Evolutionary conservation across 2,888 invertebrate genomes (phyloP), one percentile per base, ranked within the genome.

Genomic region (Podotricha telesiphe): DNA sequence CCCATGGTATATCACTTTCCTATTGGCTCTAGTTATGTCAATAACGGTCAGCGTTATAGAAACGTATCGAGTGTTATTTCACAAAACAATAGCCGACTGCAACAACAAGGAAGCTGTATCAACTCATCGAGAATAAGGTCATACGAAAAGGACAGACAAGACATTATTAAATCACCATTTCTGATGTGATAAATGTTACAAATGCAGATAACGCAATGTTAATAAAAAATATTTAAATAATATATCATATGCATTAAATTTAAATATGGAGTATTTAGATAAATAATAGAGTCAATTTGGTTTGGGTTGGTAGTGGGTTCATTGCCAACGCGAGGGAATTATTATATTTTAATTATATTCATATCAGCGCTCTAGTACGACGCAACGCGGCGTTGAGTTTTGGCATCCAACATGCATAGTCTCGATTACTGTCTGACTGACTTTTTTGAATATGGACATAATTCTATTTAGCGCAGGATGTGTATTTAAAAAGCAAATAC

Each of bases 61-160:
- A 74, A 71, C 71, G 68, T 74, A 70, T 71, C 67, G 68, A 71
- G 71, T 74, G 76, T 77, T 74, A 75, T 77, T 79, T 78, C 71
- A 71, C 72, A 74, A 77, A 78, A 82, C 82, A 83, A 83, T 82
- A 76, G 77, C 70, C 69, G 75, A 74, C 77, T 75, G 76, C 71
- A 75, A 77, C 76, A 78, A 82, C 77, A 66, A 83, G 84, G 84
- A 84, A 84, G 70, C 72, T 73, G 76, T 82, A 81, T 79, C 78
- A 75, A 77, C 76, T 76, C 79, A 79, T 80, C 79, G 75, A 74
- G 74, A 76, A 56, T 68, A 69, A 66, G 71, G 68, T 67, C 68
- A 20, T 22, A 47, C 53, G 62, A 50, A 67, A 70, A 68, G 68
- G 50, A 55, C n/a, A 61, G 68, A 56, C 68, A 48, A 42, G 53